Base-by-base conservation (phyloP, 1,140 invertebrate genomes). In the Adelges cooleyi region DNA sequence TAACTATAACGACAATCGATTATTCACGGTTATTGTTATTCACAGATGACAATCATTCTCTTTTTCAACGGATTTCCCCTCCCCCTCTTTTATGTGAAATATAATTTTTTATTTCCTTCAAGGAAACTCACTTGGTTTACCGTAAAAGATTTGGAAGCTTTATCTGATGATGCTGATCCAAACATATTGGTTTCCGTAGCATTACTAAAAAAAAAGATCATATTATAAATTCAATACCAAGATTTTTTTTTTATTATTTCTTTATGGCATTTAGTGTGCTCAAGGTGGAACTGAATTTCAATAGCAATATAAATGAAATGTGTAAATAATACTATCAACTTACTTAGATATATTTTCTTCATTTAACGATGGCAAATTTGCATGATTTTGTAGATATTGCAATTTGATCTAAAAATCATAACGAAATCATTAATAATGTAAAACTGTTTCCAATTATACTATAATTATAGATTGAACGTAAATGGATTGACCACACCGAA, bases 1-100 rank as follows among this genome's bases (percentile, higher is more conserved):
- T 33, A 62, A 62, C 18, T 29, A 40, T 46, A 59, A 20, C 23
- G 33, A 6, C 17, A 62, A 48, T 62, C 56, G 46, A 62, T 62
- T 62, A 46, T 62, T 62, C 56, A 62, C 18, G 56, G 56, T 62
- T 33, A 48, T 59, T 59, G 44, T 62, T 33, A 9, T 46, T 27
- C 17, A 29, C 54, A 59, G 18, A 59, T 46, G n/a, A 59, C 18
- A 29, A 17, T 59, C n/a, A 42, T 40, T 46, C 10, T 29, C 38
- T 25, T 17, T 42, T n/a, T 17, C 15, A 59, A 59, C 22, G 15
- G 38, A n/a, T 15, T 20, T 53, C 33, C 40, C 40, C 38, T 23
- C n/a, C n/a, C 42, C 42, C 11, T 46, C 42, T 62, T 62, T 62
- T 62, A 29, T 62, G 18, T 36, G 4, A 46, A 11, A 29, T 1